Evolutionary conservation across 2,797 vertebrate genomes (phyloP), one percentile per base, ranked within the genome.

Genomic region (Pithecia hirsuta): DNA sequence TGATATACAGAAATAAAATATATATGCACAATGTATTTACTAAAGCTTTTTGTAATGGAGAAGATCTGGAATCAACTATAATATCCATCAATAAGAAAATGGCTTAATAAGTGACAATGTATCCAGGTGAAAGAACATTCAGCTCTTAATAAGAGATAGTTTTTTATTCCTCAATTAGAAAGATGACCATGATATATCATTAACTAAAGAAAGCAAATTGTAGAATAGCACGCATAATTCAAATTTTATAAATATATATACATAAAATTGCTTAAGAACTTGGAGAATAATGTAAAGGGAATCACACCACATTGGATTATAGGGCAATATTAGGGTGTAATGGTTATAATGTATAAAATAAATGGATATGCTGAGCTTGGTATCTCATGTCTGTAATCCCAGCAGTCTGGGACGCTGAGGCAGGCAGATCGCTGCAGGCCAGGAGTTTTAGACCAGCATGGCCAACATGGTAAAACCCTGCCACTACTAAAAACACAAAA

Each of bases 21-120:
- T 19, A 93, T 72, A 50, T 12, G 30, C 7, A 90, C 50, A 90
- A 48, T 15, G 8, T 41, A 92, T 59, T 95, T 76, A 70, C 19
- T 76, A 81, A 79, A 84, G 26, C 5, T 50, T 48, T 80, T 79
- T 93, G 48, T 78, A 19, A 84, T 82, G 33, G 7, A 24, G 89
- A 93, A 94, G 91, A 85, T 50, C 12, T 86, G 11, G 9, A 95
- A 82, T 86, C n/a, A 94, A 59, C 28, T 79, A 39, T 67, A 82
- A 50, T 39, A 61, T 28, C 9, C 28, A 86, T 52, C n/a, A 82
- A 75, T 52, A 55, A 89, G 15, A 75, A 3, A 89, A 59, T 41
- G 41, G 36, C 41, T 85, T 89, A 46, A 87, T 90, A 76, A 75
- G 80, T 76, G 2, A 24, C 2, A 84, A 10, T 33, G 17, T 76